Evolutionary conservation across 2,797 vertebrate genomes (phyloP), one percentile per base, ranked within the genome.

Genomic region (Triplophysa yarkandensis): DNA sequence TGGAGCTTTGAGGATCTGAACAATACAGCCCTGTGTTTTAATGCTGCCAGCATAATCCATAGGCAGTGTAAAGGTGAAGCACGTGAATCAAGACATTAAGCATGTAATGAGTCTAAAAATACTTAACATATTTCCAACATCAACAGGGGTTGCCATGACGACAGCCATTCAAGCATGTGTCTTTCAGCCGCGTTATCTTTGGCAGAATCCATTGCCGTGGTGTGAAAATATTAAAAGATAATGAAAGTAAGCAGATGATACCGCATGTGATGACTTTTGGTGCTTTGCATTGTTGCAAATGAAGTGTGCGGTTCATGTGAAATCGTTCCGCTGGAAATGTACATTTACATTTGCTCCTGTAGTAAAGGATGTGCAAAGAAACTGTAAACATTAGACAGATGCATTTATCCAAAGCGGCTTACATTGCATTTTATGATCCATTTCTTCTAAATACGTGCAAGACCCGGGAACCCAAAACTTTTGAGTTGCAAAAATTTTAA

Each of bases 121-220:
- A 84, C 76, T 36, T 44, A 64, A 28, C 80, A 67, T 58, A 77
- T 74, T 79, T 60, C 74, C 25, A 64, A 76, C 77, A 75, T 63
- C 32, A 73, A 67, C 78, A 66, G 81, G 58, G 5, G 84, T 85
- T 87, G 80, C 82, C 83, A 80, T 85, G 84, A 83, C 87, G 85
- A 85, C 84, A 55, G 60, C 13, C 25, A 71, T 77, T 68, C 36
- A 77, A 62, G 25, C 17, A 3, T 28, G 52, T 61, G 55, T 68
- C 57, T n/a, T 34, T 39, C 57, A 13, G 52, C 39, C 54, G 43
- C 16, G 13, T 67, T 55, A 66, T 66, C 64, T 28, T 48, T 75
- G 71, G 57, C 57, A 30, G 39, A 25, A 58, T 68, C 19, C 19
- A 60, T 65, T 52, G 54, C 44, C 72, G 14, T 44, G 14, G 25